Base-by-base conservation (phyloP, 35 echinoderm and acorn worm genomes). In the Heliocidaris tuberculata region DNA sequence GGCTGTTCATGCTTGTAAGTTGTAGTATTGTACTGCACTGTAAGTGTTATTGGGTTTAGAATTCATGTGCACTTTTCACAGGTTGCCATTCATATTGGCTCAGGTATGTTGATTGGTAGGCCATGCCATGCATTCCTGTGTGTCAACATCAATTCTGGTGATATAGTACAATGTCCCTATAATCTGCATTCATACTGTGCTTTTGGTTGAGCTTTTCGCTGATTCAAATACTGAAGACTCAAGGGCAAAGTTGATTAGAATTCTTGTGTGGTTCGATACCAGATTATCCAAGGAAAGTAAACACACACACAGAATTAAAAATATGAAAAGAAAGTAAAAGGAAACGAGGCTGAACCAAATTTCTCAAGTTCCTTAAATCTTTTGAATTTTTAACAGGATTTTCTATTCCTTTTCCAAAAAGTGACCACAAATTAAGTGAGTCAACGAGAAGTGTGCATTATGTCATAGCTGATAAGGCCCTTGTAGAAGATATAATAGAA, bases 91-190 rank as follows among this genome's bases (percentile, higher is more conserved):
- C 7, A n/a, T 78, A 27, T 78, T n/a, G 27, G 65, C 65, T 19
- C 21, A 78, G 65, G 65, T 78, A 71, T 19, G 61, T 6, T 71
- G 61, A 27, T 71, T 27, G 61, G 61, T 78, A 59, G 19, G 50
- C 49, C 88, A 90, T 92, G 90, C 91, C 91, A 93, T 93, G 91
- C 91, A 93, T 93, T 50, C 91, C 91, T 56, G n/a, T 56, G 15
- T 93, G 50, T 93, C 87, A 42, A 48, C 87, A 89, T 89, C 15
- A 24, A 30, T 0, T 32, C 47, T 35, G 87, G 8, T 89, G 31
- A 15, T 56, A 56, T n/a, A n/a, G 65, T 78, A 78, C 65, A 78
- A 27, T 78, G 65, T 78, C 65, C 65, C 65, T 78, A 27, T 78
- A 27, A 78, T 78, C 65, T 24, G 19, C 27, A 78, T 78, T 78